A percentile compares a stretch with the other conserved stretches of the same genome.
Conservation (phyloP, 2,113 vertebrate species). For the Lepisosteus osseus region DNA sequence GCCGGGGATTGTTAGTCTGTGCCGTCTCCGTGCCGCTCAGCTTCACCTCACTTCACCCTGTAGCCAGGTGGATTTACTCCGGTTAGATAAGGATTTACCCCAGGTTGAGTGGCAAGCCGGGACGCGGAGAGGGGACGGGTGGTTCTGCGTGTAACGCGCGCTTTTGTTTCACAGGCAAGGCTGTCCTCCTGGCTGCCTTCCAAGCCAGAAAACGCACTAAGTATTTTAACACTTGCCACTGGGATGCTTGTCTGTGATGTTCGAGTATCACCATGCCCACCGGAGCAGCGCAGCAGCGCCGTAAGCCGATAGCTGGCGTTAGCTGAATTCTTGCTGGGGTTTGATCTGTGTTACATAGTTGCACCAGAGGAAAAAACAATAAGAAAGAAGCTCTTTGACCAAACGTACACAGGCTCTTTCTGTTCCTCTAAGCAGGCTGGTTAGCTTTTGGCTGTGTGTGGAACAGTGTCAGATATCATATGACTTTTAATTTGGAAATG, state of each 20-base stretch:
- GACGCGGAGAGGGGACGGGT: slow-evolving; percentile 35
- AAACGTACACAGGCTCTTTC: slow-evolving; percentile 78
- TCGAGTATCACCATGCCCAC: neutral
- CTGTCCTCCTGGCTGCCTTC: neutral
- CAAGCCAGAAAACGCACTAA: neutral
- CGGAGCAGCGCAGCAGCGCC: slow-evolving; percentile 11
- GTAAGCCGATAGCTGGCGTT: slow-evolving; percentile 60
- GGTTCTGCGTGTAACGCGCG: slow-evolving; percentile 33
- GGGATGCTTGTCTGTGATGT: neutral
- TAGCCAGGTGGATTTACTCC: slow-evolving; percentile 61
- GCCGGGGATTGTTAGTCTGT: slow-evolving; percentile 45
- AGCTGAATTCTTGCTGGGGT: slow-evolving; percentile 46
- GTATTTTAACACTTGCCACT: neutral
- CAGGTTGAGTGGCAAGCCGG: slow-evolving; percentile 8
- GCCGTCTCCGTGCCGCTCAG: slow-evolving; percentile 57
- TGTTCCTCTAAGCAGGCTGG: slow-evolving; percentile 74
- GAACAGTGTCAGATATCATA: slow-evolving; percentile 81
- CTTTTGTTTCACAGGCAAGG: neutral
- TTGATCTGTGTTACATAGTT: slow-evolving; percentile 69
- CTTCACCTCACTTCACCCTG: slow-evolving; percentile 65
- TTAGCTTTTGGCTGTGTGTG: slow-evolving; percentile 76
- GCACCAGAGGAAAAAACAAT: slow-evolving; percentile 50
- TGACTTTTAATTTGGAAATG: slow-evolving; percentile 72
- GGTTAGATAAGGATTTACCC: slow-evolving; percentile 2
- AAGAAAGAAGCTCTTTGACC: slow-evolving; percentile 73